Evolutionary conservation across 2,888 invertebrate genomes (phyloP).

Genomic region (Congeria kusceri): DNA sequence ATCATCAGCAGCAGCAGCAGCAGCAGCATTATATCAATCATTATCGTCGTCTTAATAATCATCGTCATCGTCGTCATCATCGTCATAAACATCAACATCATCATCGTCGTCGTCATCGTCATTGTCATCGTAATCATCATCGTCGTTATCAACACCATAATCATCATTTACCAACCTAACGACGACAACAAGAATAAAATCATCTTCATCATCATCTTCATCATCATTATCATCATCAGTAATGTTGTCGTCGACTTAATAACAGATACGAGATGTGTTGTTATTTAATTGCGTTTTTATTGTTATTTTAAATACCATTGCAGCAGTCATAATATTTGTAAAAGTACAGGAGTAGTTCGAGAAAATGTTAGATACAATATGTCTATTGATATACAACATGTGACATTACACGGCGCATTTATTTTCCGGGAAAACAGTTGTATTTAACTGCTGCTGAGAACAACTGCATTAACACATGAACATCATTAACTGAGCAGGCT

Average conservation of each 20-base stretch:
- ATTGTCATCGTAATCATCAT: background rate
- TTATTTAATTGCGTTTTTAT: background rate
- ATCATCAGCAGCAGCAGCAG: no score
- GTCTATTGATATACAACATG: background rate
- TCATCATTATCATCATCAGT: background rate
- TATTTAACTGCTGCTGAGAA: no score
- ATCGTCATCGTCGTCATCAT: background rate
- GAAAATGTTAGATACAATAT: background rate
- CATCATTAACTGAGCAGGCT: no score
- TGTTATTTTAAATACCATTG: background rate
- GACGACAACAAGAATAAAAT: background rate
- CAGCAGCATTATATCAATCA: background rate
- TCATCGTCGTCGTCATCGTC: background rate
- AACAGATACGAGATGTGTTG: background rate
- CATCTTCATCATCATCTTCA: background rate
- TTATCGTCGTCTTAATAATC: background rate
- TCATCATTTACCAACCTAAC: background rate
- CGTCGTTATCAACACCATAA: background rate
- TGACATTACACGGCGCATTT: background rate
- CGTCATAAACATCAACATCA: background rate
- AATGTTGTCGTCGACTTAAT: background rate
- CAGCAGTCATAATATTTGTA: background rate
- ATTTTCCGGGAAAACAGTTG: no score
- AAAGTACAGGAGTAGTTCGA: background rate
- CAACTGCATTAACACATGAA: no score